phyloP scores from a whole-genome alignment of 2,888 invertebrate genomes.

The Pammene aurita region DNA sequence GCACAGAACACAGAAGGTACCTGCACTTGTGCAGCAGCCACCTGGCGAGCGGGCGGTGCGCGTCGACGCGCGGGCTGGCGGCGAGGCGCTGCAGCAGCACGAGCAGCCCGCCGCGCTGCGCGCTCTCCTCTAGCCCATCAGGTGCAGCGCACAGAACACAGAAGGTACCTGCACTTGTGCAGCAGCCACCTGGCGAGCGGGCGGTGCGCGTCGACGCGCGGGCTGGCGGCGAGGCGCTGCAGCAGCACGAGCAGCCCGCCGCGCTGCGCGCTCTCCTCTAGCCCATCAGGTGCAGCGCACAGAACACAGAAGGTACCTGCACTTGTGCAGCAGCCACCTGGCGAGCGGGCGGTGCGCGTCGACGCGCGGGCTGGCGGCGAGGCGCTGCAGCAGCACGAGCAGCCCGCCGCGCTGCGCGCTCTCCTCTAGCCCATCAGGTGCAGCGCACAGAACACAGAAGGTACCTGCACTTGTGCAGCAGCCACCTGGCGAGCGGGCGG shows the following conservation, averaged over 20 bases:
- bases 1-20: constrained; percentile 79
- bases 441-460: no score
- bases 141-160: no score
- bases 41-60: constrained; percentile 91
- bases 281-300: no score
- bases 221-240: constrained; percentile 87
- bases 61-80: constrained; percentile 89
- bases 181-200: constrained; percentile 93
- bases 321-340: constrained; percentile 90
- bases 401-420: constrained; percentile 89
- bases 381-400: constrained; percentile 87
- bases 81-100: constrained; percentile 88
- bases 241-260: constrained; percentile 87
- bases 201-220: constrained; percentile 92
- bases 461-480: constrained; percentile 88
- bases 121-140: no score
- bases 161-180: constrained; percentile 87
- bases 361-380: constrained; percentile 88
- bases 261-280: constrained; percentile 88
- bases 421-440: no score
- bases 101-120: constrained; percentile 87
- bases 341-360: constrained; percentile 94
- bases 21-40: constrained; percentile 92
- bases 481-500: constrained; percentile 92
- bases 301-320: constrained; percentile 84